phyloP scores from a whole-genome alignment of 2,797 vertebrate genomes.

The Coregonus suidteri region DNA sequence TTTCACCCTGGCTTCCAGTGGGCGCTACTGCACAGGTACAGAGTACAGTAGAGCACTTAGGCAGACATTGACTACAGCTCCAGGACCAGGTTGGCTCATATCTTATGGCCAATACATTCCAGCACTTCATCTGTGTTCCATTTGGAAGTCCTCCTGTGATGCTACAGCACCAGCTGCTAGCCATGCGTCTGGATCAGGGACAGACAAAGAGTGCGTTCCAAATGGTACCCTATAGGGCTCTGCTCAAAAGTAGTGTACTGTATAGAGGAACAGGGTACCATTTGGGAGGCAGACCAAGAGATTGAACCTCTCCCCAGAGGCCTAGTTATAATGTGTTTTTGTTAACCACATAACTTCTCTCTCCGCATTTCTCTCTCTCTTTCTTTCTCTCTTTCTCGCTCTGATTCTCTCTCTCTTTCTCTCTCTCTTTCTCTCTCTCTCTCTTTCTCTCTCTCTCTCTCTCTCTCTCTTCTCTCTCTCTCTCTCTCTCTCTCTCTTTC shows the following conservation, averaged over 20 bases:
- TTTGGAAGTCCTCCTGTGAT: not conserved
- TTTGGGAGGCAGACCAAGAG: not conserved
- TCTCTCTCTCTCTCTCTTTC: too few relatives aligned
- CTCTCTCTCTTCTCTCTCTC: too few relatives aligned
- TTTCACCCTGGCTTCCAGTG: conserved; percentile 90
- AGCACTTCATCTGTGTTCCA: not conserved
- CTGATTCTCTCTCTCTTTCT: too few relatives aligned
- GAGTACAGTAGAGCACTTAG: not conserved
- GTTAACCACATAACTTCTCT: too few relatives aligned
- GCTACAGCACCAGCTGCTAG: not conserved
- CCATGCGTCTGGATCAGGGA: not conserved
- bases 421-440: too few relatives aligned
- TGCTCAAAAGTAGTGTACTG: too few relatives aligned
- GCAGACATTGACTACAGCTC: not conserved
- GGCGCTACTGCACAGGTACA: conserved; percentile 93
- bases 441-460: too few relatives aligned
- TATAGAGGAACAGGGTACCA: too few relatives aligned
- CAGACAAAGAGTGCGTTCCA: not conserved
- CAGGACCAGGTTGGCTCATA: not conserved
- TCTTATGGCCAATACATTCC: not conserved
- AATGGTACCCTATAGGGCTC: not conserved
- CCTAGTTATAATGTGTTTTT: too few relatives aligned
- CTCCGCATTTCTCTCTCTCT: too few relatives aligned
- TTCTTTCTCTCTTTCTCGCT: too few relatives aligned
- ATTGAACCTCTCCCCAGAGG: not conserved